Evolutionary conservation across 2,797 vertebrate species (phyloP).

Genomic region (Pangasius krempfi): DNA sequence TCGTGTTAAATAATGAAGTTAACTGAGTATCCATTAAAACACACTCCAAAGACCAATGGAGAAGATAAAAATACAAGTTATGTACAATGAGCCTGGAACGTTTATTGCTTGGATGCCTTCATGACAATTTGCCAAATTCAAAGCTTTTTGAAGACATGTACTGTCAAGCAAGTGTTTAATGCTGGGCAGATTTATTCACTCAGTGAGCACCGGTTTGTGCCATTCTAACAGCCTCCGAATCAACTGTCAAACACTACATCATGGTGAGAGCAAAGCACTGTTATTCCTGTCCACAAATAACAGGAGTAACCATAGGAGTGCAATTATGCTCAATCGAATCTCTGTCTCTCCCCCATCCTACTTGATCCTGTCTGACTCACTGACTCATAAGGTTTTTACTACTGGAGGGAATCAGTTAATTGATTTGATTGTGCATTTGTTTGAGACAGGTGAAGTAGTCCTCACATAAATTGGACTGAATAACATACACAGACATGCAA

Average conservation of each 20-base stretch:
- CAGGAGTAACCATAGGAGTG: background rate
- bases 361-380: background rate
- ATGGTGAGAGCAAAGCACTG: constrained; percentile 27
- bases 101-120: background rate
- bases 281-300: background rate
- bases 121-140: background rate
- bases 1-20: background rate
- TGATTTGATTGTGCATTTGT: constrained; percentile 11
- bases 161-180: background rate
- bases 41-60: background rate
- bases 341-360: background rate
- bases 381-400: background rate
- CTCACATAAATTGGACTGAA: background rate
- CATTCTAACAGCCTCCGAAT: background rate
- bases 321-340: constrained; percentile 16
- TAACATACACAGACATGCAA: constrained; percentile 16
- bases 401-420: background rate
- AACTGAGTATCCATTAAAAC: background rate
- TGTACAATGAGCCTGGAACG: background rate
- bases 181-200: background rate
- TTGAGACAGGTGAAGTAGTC: constrained; percentile 20
- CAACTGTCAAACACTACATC: constrained; percentile 17
- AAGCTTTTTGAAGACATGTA: background rate
- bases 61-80: background rate
- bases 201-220: background rate